A percentile compares a stretch with the other conserved stretches of the same genome.
Conservation (phyloP, 2,797 vertebrate species). For the Lepilemur septentrionalis region DNA sequence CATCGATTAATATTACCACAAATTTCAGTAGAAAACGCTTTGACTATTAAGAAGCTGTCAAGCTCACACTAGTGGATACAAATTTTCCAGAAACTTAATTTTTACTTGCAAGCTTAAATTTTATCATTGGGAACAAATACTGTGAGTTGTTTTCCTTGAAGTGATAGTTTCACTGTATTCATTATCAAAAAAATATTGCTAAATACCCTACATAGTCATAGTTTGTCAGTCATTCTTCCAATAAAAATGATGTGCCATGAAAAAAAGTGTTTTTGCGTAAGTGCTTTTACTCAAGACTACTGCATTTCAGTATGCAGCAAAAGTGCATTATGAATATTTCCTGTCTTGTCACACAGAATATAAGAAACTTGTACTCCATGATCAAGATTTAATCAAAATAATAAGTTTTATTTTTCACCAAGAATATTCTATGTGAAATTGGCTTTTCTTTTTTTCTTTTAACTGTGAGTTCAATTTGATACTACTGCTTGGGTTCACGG, state of each 20-base stretch:
- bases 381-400: background rate
- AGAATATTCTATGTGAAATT: background rate
- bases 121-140: conserved; percentile 34
- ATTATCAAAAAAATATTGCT: conserved; percentile 52
- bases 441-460: background rate
- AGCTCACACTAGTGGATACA: background rate
- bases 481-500: background rate
- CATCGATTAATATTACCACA: background rate
- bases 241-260: background rate
- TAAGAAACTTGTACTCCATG: background rate
- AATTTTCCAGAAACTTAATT: background rate
- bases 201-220: background rate
- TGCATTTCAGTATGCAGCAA: background rate
- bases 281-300: background rate
- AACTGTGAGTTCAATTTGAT: background rate
- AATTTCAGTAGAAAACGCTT: background rate
- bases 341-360: background rate
- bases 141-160: background rate
- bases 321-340: background rate
- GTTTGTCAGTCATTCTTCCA: background rate
- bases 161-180: conserved; percentile 5
- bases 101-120: conserved; percentile 35
- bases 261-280: background rate
- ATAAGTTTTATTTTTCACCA: background rate
- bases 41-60: conserved; percentile 11